Evolutionary conservation across 2,888 invertebrate species (phyloP).

Genomic region (Hydriomena furcata): DNA sequence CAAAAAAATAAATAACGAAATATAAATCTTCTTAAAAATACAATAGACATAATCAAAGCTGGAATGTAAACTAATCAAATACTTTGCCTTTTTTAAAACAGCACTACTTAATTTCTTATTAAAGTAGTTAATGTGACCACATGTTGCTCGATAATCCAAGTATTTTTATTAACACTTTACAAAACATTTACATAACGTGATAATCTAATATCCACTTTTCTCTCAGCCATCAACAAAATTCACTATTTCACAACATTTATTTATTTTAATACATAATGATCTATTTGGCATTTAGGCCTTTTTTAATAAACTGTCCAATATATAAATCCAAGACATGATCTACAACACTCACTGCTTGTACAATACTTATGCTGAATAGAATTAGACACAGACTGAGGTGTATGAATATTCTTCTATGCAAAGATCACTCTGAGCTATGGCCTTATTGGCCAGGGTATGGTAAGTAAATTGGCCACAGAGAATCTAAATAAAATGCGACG

Average conservation of each 20-base stretch:
- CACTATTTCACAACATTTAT: conserved; percentile 13
- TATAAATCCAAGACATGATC: no score
- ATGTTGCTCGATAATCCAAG: not conserved
- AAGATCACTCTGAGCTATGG: not conserved
- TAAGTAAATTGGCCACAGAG: conserved; percentile 5
- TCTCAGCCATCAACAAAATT: conserved; percentile 3
- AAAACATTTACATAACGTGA: conserved; percentile 3
- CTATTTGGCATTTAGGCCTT: conserved; percentile 17
- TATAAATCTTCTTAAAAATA: conserved; percentile 39
- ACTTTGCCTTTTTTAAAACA: conserved; percentile 11
- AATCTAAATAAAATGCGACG: not conserved
- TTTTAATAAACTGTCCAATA: no score
- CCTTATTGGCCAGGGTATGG: not conserved
- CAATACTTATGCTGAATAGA: no score
- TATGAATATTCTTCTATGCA: not conserved
- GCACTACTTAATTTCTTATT: conserved; percentile 5
- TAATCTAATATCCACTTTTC: not conserved
- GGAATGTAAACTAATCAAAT: conserved; percentile 41
- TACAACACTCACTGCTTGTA: no score
- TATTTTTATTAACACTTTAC: no score
- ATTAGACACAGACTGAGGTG: not conserved
- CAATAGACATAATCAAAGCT: conserved; percentile 27
- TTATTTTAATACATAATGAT: conserved; percentile 7
- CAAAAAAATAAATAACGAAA: conserved; percentile 52
- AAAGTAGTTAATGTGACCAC: conserved; percentile 1